These are phyloP conservation scores for Epirrita christyi DNA, from an alignment of 2,888 invertebrate species.

Conservation along the genomic window DNA sequence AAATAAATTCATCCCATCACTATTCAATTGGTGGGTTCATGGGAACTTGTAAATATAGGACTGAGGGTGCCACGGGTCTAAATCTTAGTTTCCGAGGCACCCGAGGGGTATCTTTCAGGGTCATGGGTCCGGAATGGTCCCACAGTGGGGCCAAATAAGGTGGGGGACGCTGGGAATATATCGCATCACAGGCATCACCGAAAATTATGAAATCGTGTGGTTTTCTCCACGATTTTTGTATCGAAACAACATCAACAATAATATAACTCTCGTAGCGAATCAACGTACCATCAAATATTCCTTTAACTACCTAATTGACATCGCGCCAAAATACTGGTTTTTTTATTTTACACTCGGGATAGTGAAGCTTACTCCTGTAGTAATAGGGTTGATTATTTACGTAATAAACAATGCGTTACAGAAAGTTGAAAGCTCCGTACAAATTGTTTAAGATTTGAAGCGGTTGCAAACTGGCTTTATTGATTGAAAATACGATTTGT, in stretches of 20 bases:
- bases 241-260: conserved; percentile 8
- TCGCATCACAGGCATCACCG: too few species aligned
- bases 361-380: conserved; percentile 1
- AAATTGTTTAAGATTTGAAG: conserved; percentile 62
- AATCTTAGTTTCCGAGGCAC: too few species aligned
- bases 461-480: conserved; percentile 44
- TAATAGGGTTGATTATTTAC: conserved; percentile 6
- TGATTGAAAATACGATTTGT: conserved; percentile 26
- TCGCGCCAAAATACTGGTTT: conserved; percentile 3
- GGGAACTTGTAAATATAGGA: too few species aligned
- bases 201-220: too few species aligned
- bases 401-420: conserved; percentile 31
- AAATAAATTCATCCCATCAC: too few species aligned
- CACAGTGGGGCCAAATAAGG: too few species aligned
- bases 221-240: conserved; percentile 10
- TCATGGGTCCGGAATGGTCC: too few species aligned
- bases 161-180: too few species aligned
- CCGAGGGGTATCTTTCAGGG: too few species aligned
- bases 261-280: conserved; percentile 26
- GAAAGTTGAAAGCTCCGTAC: conserved; percentile 46
- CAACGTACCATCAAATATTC: conserved; percentile 19
- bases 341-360: not conserved
- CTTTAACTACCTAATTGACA: conserved; percentile 30
- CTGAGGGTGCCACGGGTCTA: too few species aligned
- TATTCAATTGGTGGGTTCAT: too few species aligned